A percentile compares a stretch with the other conserved stretches of the same genome.
These are phyloP conservation scores for Anastrepha ludens DNA, from an alignment of 1,140 invertebrate species.

Conservation along the genomic window DNA sequence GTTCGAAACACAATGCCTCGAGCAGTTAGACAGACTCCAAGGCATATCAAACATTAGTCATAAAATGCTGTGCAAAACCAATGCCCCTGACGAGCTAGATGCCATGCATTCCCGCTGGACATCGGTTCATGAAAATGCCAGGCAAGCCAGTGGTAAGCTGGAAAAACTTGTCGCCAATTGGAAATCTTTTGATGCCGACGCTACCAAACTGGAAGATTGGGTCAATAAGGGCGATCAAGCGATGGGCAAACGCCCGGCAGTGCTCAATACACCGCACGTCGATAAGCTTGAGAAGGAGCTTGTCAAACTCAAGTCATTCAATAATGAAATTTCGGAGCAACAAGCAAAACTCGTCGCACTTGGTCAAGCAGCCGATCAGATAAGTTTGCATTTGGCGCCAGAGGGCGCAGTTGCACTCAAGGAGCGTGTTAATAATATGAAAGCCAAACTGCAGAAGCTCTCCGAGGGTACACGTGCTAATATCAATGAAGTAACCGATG, in stretches of 20 bases:
- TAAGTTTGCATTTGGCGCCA: slow-evolving; percentile 83
- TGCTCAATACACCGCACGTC: slow-evolving; percentile 80
- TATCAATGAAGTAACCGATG: slow-evolving; percentile 87
- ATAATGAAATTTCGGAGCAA: slow-evolving; percentile 87
- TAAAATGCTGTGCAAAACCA: slow-evolving; percentile 83
- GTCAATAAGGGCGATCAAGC: slow-evolving; percentile 80
- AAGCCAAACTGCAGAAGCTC: slow-evolving; percentile 81
- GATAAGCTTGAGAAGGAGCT: slow-evolving; percentile 84
- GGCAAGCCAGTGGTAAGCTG: slow-evolving; percentile 84
- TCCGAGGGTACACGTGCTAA: slow-evolving; percentile 83
- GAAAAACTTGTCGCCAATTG: slow-evolving; percentile 87
- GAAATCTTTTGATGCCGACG: slow-evolving; percentile 85
- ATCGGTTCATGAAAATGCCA: slow-evolving; percentile 82
- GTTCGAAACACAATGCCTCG: slow-evolving; percentile 85
- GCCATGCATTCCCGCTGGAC: slow-evolving; percentile 87
- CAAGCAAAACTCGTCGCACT: slow-evolving; percentile 87
- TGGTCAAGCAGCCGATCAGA: slow-evolving; percentile 86
- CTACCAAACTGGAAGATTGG: slow-evolving; percentile 83
- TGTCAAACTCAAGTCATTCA: slow-evolving; percentile 83
- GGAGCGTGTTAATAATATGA: slow-evolving; percentile 82
- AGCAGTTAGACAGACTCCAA: slow-evolving; percentile 83
- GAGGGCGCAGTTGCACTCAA: slow-evolving; percentile 85
- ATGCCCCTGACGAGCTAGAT: slow-evolving; percentile 87
- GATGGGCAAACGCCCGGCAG: slow-evolving; percentile 76
- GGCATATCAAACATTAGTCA: slow-evolving; percentile 83